Evolutionary conservation across 2,113 vertebrate genomes (phyloP).

Genomic region (Forbesichthys papilliferus): DNA sequence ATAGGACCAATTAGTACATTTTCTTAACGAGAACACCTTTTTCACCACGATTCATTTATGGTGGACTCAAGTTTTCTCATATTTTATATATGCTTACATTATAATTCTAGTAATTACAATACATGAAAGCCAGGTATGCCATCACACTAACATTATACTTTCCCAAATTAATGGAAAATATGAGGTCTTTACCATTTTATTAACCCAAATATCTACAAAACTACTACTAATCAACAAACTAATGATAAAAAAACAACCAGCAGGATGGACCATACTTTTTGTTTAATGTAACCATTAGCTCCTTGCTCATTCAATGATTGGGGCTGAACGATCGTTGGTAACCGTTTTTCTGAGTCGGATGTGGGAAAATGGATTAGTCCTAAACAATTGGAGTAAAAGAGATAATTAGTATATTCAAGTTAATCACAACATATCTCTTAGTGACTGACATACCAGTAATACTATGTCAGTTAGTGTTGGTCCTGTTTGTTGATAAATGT

Average conservation of each 20-base stretch:
- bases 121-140: too few relatives aligned
- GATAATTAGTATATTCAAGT: neutral
- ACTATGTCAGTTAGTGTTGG: too few relatives aligned
- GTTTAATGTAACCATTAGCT: neutral
- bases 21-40: conserved; percentile 8
- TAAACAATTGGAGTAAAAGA: conserved; percentile 37
- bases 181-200: too few relatives aligned
- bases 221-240: too few relatives aligned
- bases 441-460: neutral
- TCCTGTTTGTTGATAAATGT: too few relatives aligned
- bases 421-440: neutral
- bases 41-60: conserved; percentile 12
- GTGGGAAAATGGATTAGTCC: conserved; percentile 83
- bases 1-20: too few relatives aligned
- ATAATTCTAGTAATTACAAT: too few relatives aligned
- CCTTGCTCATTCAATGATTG: conserved; percentile 76
- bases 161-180: too few relatives aligned
- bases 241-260: conserved; percentile 2
- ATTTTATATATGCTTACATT: neutral
- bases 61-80: neutral
- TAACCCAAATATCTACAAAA: too few relatives aligned
- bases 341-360: conserved; percentile 82
- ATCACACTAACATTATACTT: too few relatives aligned
- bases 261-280: neutral
- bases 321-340: conserved; percentile 85